A percentile compares a stretch with the other conserved stretches of the same genome.
Evolutionary conservation across 2,888 invertebrate genomes (phyloP).

Genomic region (Drosophila emarginata): DNA sequence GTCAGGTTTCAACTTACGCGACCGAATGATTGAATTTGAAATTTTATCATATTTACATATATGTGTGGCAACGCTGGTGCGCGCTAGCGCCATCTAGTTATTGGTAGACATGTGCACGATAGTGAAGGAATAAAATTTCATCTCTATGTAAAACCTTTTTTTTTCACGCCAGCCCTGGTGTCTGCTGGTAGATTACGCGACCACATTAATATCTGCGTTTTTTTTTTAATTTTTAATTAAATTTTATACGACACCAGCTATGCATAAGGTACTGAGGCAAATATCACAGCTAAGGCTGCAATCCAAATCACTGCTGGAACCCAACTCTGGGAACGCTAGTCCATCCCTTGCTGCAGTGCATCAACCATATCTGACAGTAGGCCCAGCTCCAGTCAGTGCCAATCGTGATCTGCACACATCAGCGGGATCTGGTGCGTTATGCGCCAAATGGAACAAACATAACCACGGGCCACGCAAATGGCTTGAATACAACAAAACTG

Average conservation of each 20-base stretch:
- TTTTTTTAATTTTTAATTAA: constrained; percentile 4
- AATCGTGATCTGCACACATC: constrained; percentile 67
- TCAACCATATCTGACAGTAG: background rate
- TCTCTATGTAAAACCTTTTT: background rate
- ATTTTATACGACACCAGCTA: constrained; percentile 28
- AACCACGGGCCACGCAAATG: constrained; percentile 84
- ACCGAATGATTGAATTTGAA: too few relatives aligned
- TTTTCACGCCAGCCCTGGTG: background rate
- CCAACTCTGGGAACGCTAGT: constrained; percentile 14
- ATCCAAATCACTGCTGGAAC: constrained; percentile 10
- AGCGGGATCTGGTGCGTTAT: constrained; percentile 43
- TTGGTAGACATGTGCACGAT: too few relatives aligned
- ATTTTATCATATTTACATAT: too few relatives aligned
- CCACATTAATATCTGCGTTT: constrained; percentile 13
- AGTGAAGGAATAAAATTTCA: too few relatives aligned
- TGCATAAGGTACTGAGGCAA: constrained; percentile 59
- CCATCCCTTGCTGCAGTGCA: background rate
- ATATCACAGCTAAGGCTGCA: constrained; percentile 57
- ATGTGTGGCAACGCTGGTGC: too few relatives aligned
- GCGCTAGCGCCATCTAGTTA: too few relatives aligned
- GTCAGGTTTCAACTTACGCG: background rate
- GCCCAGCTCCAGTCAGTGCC: constrained; percentile 19
- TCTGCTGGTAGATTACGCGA: constrained; percentile 62
- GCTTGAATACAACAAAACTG: constrained; percentile 87
- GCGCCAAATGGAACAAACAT: constrained; percentile 75